Conservation (phyloP, 2,888 invertebrate genomes). For the Dryocosmus kuriphilus region DNA sequence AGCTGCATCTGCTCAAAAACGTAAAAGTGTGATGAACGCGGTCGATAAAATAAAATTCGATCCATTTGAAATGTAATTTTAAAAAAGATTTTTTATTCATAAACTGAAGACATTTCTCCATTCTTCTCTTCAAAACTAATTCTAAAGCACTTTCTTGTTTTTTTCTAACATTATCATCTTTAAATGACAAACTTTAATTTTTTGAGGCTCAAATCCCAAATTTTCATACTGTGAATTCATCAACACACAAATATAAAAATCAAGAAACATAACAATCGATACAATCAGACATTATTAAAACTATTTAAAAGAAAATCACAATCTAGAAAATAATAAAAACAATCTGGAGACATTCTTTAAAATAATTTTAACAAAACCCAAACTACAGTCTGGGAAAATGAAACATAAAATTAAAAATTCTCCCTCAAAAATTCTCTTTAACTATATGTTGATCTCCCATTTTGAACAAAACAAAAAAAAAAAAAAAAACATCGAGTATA, state of each 20-base stretch:
- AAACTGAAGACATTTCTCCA: too few relatives aligned
- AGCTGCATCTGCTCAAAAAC: conserved; percentile 44
- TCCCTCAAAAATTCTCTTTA: neutral
- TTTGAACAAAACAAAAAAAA: neutral
- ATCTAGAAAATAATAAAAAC: neutral
- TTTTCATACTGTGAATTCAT: neutral
- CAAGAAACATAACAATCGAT: neutral
- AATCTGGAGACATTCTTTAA: neutral
- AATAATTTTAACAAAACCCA: neutral
- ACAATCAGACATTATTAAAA: neutral
- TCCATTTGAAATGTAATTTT: neutral
- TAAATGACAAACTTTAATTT: neutral
- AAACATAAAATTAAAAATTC: neutral
- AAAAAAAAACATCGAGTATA: neutral
- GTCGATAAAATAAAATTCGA: neutral
- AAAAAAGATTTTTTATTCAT: too few relatives aligned
- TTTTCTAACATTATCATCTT: too few relatives aligned
- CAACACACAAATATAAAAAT: neutral
- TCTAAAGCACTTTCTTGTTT: too few relatives aligned
- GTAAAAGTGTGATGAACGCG: neutral
- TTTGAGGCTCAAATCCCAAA: neutral
- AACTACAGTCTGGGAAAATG: neutral
- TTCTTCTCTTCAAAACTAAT: too few relatives aligned
- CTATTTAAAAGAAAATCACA: neutral
- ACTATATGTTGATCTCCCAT: neutral